phyloP scores from a whole-genome alignment of 2,113 vertebrate species.

The Entelurus aequoreus region DNA sequence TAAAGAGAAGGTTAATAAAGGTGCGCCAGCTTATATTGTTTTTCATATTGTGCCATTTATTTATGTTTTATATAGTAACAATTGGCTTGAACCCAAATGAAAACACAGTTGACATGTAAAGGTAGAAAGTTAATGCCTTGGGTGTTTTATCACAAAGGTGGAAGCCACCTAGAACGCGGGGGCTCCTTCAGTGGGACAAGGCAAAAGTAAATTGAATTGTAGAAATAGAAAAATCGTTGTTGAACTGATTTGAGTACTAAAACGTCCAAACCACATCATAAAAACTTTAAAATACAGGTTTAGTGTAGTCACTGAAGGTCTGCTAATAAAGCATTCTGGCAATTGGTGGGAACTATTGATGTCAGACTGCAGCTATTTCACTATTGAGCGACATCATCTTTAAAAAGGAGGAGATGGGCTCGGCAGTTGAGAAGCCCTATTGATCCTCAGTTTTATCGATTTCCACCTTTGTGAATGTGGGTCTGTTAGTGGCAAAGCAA shows the following conservation, averaged over 20 bases:
- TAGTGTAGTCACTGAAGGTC: slow-evolving; percentile 4
- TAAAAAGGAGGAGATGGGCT: slow-evolving; percentile 48
- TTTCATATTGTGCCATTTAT: slow-evolving; percentile 5
- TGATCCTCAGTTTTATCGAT: slow-evolving; percentile 64
- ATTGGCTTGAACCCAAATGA: slow-evolving; percentile 46
- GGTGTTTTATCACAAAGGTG: slow-evolving; percentile 20
- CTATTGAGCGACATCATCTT: slow-evolving; percentile 58
- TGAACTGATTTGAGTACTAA: slow-evolving; percentile 10
- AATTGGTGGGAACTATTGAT: slow-evolving; percentile 27
- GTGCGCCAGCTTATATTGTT: too few species aligned
- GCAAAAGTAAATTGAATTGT: slow-evolving; percentile 9
- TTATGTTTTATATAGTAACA: slow-evolving; percentile 29
- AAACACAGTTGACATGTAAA: slow-evolving; percentile 35
- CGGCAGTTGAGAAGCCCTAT: slow-evolving; percentile 51
- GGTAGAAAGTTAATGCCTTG: slow-evolving; percentile 31
- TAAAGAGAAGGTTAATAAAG: too few species aligned
- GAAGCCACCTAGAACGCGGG: slow-evolving; percentile 13
- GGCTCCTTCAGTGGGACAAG: not conserved
- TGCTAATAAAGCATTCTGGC: slow-evolving; percentile 17
- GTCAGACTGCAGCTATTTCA: slow-evolving; percentile 43
- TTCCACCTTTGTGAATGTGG: slow-evolving; percentile 44
- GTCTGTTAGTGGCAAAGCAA: slow-evolving; percentile 44
- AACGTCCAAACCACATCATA: not conserved
- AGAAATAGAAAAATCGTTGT: slow-evolving; percentile 12
- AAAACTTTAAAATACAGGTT: slow-evolving; percentile 8